Percentiles rank a stretch among this genome's conserved stretches.
Evolutionary conservation across 2,113 vertebrate genomes (phyloP).

Genomic region (Tringa solitaria): DNA sequence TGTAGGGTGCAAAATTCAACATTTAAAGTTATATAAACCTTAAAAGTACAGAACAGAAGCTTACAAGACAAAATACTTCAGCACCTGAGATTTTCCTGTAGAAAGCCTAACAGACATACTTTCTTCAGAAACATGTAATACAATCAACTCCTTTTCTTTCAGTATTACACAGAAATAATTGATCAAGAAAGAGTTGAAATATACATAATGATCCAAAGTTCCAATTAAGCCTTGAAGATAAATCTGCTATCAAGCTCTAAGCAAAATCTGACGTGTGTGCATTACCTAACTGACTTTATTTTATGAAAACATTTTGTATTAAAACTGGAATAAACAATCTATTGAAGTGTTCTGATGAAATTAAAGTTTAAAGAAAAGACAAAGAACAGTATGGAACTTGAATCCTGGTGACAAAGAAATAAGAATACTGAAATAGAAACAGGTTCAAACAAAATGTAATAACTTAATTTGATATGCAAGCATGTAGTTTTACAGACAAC

Average conservation of each 20-base stretch:
- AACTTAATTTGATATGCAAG: neutral
- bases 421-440: neutral
- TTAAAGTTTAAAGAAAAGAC: neutral
- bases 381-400: neutral
- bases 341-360: neutral
- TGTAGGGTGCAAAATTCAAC: constrained; percentile 7
- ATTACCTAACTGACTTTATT: neutral
- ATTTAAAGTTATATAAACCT: neutral
- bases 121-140: constrained; percentile 31
- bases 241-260: neutral
- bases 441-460: neutral
- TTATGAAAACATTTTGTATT: neutral
- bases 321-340: neutral
- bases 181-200: neutral
- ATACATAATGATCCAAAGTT: neutral
- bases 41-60: constrained; percentile 5
- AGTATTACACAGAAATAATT: neutral
- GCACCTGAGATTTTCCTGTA: constrained; percentile 60
- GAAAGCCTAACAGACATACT: constrained; percentile 6
- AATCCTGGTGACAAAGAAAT: neutral
- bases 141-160: constrained; percentile 3
- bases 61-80: constrained; percentile 39
- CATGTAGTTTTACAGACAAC: neutral
- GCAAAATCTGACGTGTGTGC: neutral
- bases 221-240: neutral